Percentiles rank a stretch among this genome's conserved stretches.
phyloP scores from a whole-genome alignment of 1,140 invertebrate genomes.

The Aporrectodea caliginosa region DNA sequence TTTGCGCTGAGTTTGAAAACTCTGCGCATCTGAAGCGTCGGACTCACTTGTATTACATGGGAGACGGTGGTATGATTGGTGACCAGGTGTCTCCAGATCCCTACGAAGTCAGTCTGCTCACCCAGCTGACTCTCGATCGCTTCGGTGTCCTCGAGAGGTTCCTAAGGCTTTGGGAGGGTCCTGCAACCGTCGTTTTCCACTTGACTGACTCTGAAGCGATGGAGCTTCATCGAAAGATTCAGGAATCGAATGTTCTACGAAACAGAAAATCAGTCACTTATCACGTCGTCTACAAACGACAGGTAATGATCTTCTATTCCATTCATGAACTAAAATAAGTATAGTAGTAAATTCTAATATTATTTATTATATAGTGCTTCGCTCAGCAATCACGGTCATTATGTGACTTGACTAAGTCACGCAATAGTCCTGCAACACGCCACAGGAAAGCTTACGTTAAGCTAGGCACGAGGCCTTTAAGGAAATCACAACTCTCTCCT shows the following conservation, averaged over 20 bases:
- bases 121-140: conserved; percentile 46
- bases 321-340: too few relatives aligned
- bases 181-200: conserved; percentile 54
- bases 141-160: conserved; percentile 38
- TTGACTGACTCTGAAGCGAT: conserved; percentile 13
- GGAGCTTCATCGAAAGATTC: background rate
- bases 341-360: too few relatives aligned
- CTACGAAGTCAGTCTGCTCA: conserved; percentile 38
- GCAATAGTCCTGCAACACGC: too few relatives aligned
- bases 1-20: background rate
- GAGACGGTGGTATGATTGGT: background rate
- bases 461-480: too few relatives aligned
- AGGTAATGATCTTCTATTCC: too few relatives aligned
- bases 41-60: conserved; percentile 11
- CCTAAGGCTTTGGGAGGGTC: conserved; percentile 47
- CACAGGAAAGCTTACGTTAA: too few relatives aligned
- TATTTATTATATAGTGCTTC: too few relatives aligned
- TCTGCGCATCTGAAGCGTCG: conserved; percentile 5
- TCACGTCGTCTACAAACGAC: background rate
- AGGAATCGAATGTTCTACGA: background rate
- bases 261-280: background rate
- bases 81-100: background rate
- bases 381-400: too few relatives aligned
- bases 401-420: too few relatives aligned
- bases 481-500: too few relatives aligned